Evolutionary conservation across 2,888 invertebrate species (phyloP).

Genomic region (Macrosoma leucophasiata): DNA sequence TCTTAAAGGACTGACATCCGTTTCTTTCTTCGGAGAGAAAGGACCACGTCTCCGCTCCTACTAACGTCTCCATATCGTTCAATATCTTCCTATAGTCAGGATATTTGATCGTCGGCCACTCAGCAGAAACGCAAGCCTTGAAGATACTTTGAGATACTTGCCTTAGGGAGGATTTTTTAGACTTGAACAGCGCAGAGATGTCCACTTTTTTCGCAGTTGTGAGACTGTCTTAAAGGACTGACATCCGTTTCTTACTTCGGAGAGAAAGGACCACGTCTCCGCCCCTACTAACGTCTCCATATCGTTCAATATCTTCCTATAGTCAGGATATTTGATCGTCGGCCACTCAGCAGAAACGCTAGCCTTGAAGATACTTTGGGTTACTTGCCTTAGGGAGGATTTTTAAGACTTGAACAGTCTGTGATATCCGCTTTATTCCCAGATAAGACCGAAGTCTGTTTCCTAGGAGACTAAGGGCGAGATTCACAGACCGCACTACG

Average conservation of each 20-base stretch:
- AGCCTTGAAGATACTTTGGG: slow-evolving; percentile 80
- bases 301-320: slow-evolving; percentile 36
- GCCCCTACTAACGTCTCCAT: slow-evolving; percentile 36
- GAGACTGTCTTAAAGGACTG: slow-evolving; percentile 81
- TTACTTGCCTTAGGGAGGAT: slow-evolving; percentile 77
- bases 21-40: slow-evolving; percentile 44
- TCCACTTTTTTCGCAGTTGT: slow-evolving; percentile 90
- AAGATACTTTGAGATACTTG: slow-evolving; percentile 79
- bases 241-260: slow-evolving; percentile 67
- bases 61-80: slow-evolving; percentile 36
- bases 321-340: slow-evolving; percentile 53
- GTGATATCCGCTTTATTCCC: slow-evolving; percentile 92
- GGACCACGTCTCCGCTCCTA: slow-evolving; percentile 34
- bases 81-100: slow-evolving; percentile 39
- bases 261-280: slow-evolving; percentile 38
- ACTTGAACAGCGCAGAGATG: too few relatives aligned
- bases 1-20: slow-evolving; percentile 82
- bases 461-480: slow-evolving; percentile 46
- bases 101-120: slow-evolving; percentile 57
- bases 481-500: too few relatives aligned
- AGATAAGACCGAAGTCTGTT: slow-evolving; percentile 80
- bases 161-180: too few relatives aligned
- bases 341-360: slow-evolving; percentile 60
- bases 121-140: slow-evolving; percentile 72
- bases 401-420: too few relatives aligned